phyloP scores from a whole-genome alignment of 2,797 vertebrate species.

The Artibeus lituratus region DNA sequence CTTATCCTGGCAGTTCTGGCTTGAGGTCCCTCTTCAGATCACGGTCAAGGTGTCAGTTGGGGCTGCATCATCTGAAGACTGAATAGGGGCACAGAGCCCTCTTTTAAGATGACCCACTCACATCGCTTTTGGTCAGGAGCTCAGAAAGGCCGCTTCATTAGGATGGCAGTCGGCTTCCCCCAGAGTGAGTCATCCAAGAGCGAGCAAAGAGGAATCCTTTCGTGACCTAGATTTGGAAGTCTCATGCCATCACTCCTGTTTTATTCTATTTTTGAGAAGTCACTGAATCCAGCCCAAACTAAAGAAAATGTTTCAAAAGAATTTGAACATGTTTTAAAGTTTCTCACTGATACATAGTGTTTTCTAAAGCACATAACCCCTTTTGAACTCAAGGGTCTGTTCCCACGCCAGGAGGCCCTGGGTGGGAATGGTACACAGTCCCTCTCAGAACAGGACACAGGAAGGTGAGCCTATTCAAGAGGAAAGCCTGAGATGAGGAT shows the following conservation, averaged over 20 bases:
- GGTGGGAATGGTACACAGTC: background rate
- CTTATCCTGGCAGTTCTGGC: background rate
- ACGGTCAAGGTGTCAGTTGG: background rate
- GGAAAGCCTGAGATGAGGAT: background rate
- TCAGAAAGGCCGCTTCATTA: background rate
- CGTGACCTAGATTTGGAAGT: background rate
- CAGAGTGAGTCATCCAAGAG: background rate
- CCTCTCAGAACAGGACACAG: background rate
- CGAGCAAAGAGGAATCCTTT: background rate
- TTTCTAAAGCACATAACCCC: background rate
- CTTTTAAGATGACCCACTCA: background rate
- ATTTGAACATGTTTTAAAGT: background rate
- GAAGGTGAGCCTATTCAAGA: background rate
- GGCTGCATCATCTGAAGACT: background rate
- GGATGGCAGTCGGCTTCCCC: background rate
- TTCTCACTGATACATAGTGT: background rate
- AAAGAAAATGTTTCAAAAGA: conserved; percentile 23
- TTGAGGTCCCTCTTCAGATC: background rate
- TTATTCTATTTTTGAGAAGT: background rate
- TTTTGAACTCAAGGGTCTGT: background rate
- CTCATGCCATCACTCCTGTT: background rate
- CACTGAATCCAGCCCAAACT: background rate
- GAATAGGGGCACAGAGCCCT: background rate
- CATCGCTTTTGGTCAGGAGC: background rate
- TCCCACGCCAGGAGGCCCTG: background rate